phyloP scores from a whole-genome alignment of 1,140 invertebrate species.

The Hydropsyche tenuis region DNA sequence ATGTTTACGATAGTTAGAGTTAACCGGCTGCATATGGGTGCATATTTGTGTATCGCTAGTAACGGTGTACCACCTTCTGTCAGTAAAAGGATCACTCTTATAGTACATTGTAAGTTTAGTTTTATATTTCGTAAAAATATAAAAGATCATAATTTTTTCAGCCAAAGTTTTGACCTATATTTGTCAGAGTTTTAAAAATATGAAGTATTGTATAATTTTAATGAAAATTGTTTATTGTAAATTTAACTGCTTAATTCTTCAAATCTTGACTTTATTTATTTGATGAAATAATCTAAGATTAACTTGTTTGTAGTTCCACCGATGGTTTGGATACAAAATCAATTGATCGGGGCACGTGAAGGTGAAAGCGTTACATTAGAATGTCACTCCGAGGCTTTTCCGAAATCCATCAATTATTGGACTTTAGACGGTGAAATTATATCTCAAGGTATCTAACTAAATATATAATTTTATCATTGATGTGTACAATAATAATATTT shows the following conservation, averaged over 20 bases:
- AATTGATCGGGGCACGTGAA: constrained; percentile 78
- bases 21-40: constrained; percentile 88
- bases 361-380: constrained; percentile 79
- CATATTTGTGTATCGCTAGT: constrained; percentile 86
- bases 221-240: not conserved
- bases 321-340: constrained; percentile 85
- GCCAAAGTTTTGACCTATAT: not conserved
- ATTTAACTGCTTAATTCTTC: not conserved
- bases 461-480: too few species aligned
- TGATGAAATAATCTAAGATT: constrained; percentile 18
- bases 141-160: not conserved
- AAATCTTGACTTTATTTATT: constrained; percentile 43
- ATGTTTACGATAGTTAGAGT: constrained; percentile 72
- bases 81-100: constrained; percentile 85
- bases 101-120: constrained; percentile 82
- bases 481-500: too few species aligned
- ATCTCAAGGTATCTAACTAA: constrained; percentile 70
- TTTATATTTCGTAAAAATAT: not conserved
- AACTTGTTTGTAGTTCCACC: constrained; percentile 72
- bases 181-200: not conserved
- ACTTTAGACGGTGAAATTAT: constrained; percentile 82
- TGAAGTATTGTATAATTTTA: not conserved
- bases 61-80: constrained; percentile 87
- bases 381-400: constrained; percentile 86
- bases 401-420: constrained; percentile 88